phyloP scores from a whole-genome alignment of 2,888 invertebrate genomes.

The Taenaris catops region DNA sequence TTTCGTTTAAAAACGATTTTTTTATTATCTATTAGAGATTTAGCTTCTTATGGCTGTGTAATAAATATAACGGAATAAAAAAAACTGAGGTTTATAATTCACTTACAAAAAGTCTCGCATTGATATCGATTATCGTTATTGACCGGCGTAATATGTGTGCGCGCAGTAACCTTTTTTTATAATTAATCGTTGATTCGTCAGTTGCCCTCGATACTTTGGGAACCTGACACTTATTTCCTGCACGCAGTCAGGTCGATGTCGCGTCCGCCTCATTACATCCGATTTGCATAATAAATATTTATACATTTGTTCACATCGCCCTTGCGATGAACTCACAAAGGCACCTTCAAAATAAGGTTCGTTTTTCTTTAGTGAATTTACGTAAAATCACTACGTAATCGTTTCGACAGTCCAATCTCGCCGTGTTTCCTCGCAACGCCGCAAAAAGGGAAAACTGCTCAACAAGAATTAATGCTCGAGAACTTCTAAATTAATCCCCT shows the following conservation, averaged over 20 bases:
- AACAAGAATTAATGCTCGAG: slow-evolving; percentile 52
- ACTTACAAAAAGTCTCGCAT: slow-evolving; percentile 2
- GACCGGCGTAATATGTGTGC: no score
- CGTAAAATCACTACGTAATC: slow-evolving; percentile 40
- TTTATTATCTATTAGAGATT: no score
- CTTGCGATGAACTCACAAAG: slow-evolving; percentile 35
- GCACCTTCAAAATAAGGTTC: slow-evolving; percentile 14
- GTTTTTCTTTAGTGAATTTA: slow-evolving; percentile 34
- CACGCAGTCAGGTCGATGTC: slow-evolving; percentile 46
- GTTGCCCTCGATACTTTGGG: slow-evolving; percentile 25
- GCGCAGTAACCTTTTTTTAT: slow-evolving; percentile 12
- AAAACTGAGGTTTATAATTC: no score
- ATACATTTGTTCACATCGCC: slow-evolving; percentile 63
- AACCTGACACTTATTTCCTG: slow-evolving; percentile 66
- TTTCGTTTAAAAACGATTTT: no score
- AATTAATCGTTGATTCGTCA: slow-evolving; percentile 21
- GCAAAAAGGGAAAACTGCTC: slow-evolving; percentile 57
- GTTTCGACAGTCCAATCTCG: slow-evolving; percentile 43
- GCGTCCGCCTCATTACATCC: slow-evolving; percentile 50
- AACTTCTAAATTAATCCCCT: slow-evolving; percentile 69
- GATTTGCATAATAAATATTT: slow-evolving; percentile 74
- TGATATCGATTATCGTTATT: slow-evolving; percentile 15
- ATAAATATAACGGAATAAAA: no score
- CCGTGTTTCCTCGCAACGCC: slow-evolving; percentile 38
- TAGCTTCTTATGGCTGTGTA: no score